These are phyloP conservation scores for Nomia melanderi DNA, from an alignment of 1,140 invertebrate species.

Conservation along the genomic window DNA sequence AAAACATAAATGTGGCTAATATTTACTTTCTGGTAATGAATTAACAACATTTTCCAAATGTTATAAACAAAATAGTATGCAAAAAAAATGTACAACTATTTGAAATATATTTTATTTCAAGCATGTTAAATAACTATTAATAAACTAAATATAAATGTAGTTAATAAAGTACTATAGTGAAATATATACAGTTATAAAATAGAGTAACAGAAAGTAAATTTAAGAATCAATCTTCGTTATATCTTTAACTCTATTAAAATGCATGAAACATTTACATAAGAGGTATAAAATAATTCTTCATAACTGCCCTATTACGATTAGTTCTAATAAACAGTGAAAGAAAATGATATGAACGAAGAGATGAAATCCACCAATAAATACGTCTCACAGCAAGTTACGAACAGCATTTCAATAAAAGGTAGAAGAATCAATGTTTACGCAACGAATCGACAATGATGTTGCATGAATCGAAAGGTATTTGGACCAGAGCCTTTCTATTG, in stretches of 20 bases:
- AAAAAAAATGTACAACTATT: not conserved
- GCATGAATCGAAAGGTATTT: constrained; percentile 2
- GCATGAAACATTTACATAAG: not conserved
- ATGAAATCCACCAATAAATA: not conserved
- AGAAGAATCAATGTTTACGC: not conserved
- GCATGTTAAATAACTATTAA: not conserved
- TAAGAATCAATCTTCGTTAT: not conserved
- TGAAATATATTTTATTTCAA: not conserved
- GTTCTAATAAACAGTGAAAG: not conserved
- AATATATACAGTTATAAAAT: too few species aligned
- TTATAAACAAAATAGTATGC: not conserved
- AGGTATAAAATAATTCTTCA: not conserved
- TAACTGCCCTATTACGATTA: not conserved
- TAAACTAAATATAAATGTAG: not conserved
- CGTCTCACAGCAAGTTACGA: not conserved
- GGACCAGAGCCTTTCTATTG: constrained; percentile 39
- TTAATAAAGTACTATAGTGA: too few species aligned
- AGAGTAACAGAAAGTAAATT: too few species aligned
- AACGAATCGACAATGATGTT: not conserved
- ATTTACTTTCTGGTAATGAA: not conserved
- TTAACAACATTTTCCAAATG: not conserved
- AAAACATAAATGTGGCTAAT: not conserved
- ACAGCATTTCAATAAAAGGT: not conserved
- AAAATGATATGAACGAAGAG: not conserved
- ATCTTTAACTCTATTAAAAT: not conserved